Evolutionary conservation across 2,888 invertebrate species (phyloP).

Genomic region (Eupithecia vulgata): DNA sequence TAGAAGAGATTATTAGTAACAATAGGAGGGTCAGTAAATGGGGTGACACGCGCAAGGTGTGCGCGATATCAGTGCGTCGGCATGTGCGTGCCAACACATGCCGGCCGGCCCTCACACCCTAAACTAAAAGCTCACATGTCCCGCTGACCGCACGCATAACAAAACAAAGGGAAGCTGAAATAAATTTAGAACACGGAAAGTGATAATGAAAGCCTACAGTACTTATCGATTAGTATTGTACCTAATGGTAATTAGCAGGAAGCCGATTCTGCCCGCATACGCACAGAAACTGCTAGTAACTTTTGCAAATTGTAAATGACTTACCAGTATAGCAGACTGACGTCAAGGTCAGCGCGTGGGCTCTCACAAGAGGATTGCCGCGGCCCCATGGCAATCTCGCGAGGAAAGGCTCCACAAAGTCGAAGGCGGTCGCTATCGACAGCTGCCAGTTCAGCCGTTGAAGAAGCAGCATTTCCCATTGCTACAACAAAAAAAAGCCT

Average conservation of each 20-base stretch:
- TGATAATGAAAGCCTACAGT: slow-evolving; percentile 43
- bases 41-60: slow-evolving; percentile 80
- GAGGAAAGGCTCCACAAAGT: slow-evolving; percentile 92
- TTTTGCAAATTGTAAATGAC: slow-evolving; percentile 48
- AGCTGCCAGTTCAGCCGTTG: slow-evolving; percentile 92
- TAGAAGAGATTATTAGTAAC: slow-evolving; percentile 39
- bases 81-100: slow-evolving; percentile 71
- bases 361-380: slow-evolving; percentile 85
- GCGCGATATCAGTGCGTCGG: slow-evolving; percentile 76
- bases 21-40: slow-evolving; percentile 68
- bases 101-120: slow-evolving; percentile 57
- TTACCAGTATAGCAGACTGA: slow-evolving; percentile 92
- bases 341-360: slow-evolving; percentile 90
- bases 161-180: slow-evolving; percentile 67
- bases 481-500: slow-evolving; percentile 81
- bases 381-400: slow-evolving; percentile 86
- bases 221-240: slow-evolving; percentile 59
- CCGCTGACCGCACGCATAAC: slow-evolving; percentile 61
- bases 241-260: slow-evolving; percentile 59
- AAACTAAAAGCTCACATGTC: slow-evolving; percentile 57
- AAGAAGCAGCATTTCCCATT: slow-evolving; percentile 91
- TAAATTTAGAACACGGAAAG: slow-evolving; percentile 33
- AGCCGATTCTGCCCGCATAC: slow-evolving; percentile 66
- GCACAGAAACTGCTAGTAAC: slow-evolving; percentile 37
- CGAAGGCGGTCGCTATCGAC: slow-evolving; percentile 90